These are phyloP conservation scores for Chloroclystis v-ata DNA, from an alignment of 2,888 invertebrate species.

Conservation along the genomic window DNA sequence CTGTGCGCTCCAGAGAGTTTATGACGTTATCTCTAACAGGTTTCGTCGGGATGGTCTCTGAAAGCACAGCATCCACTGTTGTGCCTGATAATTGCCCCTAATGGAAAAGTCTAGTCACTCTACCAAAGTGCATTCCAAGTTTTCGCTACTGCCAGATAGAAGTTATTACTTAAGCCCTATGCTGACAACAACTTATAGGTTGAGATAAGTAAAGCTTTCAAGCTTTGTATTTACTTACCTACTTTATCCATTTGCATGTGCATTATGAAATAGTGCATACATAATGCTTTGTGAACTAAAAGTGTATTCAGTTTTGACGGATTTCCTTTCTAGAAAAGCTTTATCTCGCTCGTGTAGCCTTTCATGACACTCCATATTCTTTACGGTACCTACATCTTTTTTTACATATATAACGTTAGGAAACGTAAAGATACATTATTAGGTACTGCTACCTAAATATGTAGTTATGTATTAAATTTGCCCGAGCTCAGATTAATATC, in stretches of 20 bases:
- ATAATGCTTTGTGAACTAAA: conserved; percentile 8
- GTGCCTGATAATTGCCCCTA: conserved; percentile 75
- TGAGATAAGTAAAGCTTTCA: conserved; percentile 41
- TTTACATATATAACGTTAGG: no score
- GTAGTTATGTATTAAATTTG: no score
- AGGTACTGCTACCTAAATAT: no score
- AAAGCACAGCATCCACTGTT: conserved; percentile 67
- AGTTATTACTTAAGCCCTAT: conserved; percentile 66
- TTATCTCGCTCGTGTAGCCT: no score
- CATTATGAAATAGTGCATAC: conserved; percentile 8
- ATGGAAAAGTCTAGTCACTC: conserved; percentile 77
- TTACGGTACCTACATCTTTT: no score
- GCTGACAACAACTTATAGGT: conserved; percentile 53
- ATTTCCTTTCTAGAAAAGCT: no score
- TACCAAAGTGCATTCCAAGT: conserved; percentile 72
- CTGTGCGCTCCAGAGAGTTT: conserved; percentile 72
- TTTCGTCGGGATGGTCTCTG: conserved; percentile 59
- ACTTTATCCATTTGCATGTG: conserved; percentile 12
- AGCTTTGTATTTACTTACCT: conserved; percentile 19
- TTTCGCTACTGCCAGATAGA: conserved; percentile 67
- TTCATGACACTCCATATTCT: no score
- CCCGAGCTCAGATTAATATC: no score
- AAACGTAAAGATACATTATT: no score
- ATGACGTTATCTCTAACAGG: conserved; percentile 78
- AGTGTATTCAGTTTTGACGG: conserved; percentile 4